Evolutionary conservation across 2,888 invertebrate genomes (phyloP).

Genomic region (Heteromurus nitidus): DNA sequence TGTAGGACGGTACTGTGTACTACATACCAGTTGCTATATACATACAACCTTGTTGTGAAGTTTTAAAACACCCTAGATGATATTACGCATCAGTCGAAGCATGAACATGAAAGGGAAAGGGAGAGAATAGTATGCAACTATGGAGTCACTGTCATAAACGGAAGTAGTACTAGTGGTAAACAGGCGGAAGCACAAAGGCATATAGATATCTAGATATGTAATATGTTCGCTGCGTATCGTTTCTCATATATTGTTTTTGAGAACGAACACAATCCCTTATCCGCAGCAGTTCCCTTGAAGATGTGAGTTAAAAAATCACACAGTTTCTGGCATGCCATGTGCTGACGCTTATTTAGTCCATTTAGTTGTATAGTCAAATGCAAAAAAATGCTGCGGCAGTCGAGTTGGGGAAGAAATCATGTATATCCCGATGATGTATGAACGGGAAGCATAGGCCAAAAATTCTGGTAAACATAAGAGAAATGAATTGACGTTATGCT

Average conservation of each 20-base stretch:
- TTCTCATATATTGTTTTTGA: not conserved
- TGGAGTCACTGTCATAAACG: constrained; percentile 40
- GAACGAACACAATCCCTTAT: constrained; percentile 37
- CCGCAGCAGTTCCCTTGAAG: constrained; percentile 31
- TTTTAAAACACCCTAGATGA: constrained; percentile 12
- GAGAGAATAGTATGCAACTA: constrained; percentile 37
- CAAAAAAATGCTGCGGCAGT: constrained; percentile 41
- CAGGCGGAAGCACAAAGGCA: constrained; percentile 1
- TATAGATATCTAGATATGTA: no score
- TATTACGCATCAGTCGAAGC: constrained; percentile 9
- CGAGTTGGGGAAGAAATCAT: constrained; percentile 52
- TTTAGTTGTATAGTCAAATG: constrained; percentile 1
- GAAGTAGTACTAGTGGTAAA: constrained; percentile 28
- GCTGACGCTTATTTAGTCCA: no score
- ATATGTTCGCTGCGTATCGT: not conserved
- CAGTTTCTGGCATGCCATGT: no score
- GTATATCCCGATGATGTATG: constrained; percentile 37
- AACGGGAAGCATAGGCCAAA: constrained; percentile 41
- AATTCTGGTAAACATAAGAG: constrained; percentile 40
- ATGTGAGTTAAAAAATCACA: no score
- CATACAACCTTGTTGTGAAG: no score
- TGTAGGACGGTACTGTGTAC: no score
- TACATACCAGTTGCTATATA: no score
- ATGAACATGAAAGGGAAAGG: constrained; percentile 10
- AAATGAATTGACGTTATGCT: constrained; percentile 5